Evolutionary conservation across 2,113 vertebrate genomes (phyloP).

Genomic region (Gracilinanus agilis): DNA sequence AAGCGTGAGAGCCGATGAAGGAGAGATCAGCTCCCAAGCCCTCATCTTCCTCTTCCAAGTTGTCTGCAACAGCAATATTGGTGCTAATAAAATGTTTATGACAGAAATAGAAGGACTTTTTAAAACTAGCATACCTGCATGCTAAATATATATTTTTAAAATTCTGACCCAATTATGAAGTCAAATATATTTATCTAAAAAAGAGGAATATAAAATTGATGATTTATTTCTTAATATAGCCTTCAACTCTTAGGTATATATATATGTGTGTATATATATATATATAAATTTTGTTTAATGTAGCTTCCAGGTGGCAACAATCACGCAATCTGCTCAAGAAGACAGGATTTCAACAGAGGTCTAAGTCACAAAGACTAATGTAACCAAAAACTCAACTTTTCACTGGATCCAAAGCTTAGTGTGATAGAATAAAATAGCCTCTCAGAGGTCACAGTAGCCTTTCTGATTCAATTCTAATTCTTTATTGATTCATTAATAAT

Average conservation of each 20-base stretch:
- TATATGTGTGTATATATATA: too few relatives aligned
- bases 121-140: not conserved
- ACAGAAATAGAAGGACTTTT: not conserved
- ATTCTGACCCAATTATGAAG: not conserved
- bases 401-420: not conserved
- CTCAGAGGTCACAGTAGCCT: not conserved
- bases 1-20: conserved; percentile 96
- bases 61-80: conserved; percentile 85
- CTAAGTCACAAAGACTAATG: not conserved
- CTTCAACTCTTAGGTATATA: not conserved
- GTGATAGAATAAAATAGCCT: not conserved
- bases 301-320: not conserved
- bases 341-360: not conserved
- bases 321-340: not conserved
- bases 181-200: not conserved
- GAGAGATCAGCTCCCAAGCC: conserved; percentile 91
- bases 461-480: not conserved
- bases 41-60: conserved; percentile 89
- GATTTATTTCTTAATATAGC: not conserved
- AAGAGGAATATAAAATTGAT: not conserved
- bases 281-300: not conserved
- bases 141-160: not conserved
- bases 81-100: not conserved
- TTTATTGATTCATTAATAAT: not conserved
- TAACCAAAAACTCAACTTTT: not conserved